Evolutionary conservation across 2,113 vertebrate species (phyloP).

Genomic region (Eulemur macaco): DNA sequence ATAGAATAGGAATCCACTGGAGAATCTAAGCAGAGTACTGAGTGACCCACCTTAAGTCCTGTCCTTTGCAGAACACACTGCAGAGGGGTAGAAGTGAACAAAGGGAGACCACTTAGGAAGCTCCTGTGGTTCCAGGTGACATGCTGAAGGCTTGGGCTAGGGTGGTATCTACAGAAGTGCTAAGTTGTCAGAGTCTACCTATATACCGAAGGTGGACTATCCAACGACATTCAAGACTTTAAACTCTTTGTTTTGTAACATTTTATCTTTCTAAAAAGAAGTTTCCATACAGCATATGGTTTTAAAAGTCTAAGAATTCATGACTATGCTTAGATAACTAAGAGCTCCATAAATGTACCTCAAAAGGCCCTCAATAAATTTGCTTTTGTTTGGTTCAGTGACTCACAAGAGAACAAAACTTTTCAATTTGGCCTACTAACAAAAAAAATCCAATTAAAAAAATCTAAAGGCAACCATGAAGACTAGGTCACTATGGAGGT

Average conservation of each 20-base stretch:
- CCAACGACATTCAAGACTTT: not conserved
- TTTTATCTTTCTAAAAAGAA: not conserved
- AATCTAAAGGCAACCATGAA: not conserved
- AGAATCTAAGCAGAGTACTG: not conserved
- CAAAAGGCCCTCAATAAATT: not conserved
- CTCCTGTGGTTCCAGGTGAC: not conserved
- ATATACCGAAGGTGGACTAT: not conserved
- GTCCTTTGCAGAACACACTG: not conserved
- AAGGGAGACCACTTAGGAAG: not conserved
- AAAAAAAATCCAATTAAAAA: conserved; percentile 22
- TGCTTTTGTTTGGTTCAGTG: not conserved
- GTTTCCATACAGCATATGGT: not conserved
- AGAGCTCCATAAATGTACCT: not conserved
- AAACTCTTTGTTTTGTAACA: not conserved
- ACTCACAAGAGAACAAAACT: not conserved
- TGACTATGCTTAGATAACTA: not conserved
- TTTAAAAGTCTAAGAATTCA: not conserved
- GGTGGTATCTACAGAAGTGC: not conserved
- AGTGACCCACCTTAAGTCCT: not conserved
- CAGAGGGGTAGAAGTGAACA: not conserved
- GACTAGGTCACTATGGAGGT: not conserved
- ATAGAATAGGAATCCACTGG: not conserved
- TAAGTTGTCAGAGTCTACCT: not conserved
- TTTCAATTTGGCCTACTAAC: not conserved
- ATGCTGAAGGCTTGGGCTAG: not conserved